Percentiles rank a stretch among this genome's conserved stretches.
Conservation (phyloP, 2,113 vertebrate species). For the Equus quagga region DNA sequence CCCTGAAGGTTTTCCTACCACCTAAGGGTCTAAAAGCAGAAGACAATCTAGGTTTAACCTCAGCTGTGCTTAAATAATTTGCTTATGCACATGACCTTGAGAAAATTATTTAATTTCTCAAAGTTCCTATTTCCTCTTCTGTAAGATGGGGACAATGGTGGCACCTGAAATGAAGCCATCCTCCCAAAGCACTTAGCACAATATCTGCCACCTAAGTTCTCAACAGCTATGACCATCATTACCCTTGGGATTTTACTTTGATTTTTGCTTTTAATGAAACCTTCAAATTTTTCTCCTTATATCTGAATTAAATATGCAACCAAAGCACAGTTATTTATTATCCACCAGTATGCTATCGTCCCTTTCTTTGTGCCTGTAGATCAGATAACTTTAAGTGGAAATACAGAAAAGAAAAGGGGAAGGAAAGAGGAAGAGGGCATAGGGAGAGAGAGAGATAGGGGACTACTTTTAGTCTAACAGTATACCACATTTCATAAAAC, state of each 20-base stretch:
- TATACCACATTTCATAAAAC: not conserved
- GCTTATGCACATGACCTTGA: not conserved
- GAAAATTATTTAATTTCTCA: not conserved
- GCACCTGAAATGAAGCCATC: not conserved
- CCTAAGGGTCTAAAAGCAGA: not conserved
- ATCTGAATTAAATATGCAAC: not conserved
- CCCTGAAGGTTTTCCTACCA: not conserved
- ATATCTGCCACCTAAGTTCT: not conserved
- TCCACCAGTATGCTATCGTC: not conserved
- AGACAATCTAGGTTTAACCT: not conserved
- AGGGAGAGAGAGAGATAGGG: not conserved
- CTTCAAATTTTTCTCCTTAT: not conserved
- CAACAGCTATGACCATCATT: not conserved
- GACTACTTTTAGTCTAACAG: not conserved
- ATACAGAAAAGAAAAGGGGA: not conserved
- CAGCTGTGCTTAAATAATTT: constrained; percentile 12
- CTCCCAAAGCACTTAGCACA: not conserved
- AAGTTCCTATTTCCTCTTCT: constrained; percentile 10
- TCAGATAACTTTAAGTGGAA: not conserved
- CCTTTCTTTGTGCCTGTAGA: not conserved
- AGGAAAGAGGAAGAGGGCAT: not conserved
- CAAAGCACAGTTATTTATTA: not conserved
- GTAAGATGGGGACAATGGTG: not conserved
- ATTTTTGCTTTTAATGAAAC: not conserved
- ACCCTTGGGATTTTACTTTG: not conserved